Evolutionary conservation across 1,140 invertebrate genomes (phyloP), one percentile per base, ranked within the genome.

Genomic region (Philaenus spumarius): DNA sequence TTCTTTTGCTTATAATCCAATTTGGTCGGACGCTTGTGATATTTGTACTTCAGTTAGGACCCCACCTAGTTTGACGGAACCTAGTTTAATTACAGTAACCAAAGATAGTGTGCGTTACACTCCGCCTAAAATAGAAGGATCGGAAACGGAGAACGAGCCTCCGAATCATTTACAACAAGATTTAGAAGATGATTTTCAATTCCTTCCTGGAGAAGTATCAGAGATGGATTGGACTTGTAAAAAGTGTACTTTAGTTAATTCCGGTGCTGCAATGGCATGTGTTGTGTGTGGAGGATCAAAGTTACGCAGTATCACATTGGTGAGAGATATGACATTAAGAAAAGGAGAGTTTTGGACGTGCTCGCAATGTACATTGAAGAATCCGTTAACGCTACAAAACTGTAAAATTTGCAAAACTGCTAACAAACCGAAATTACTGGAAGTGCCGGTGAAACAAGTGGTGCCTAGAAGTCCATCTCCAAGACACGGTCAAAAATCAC

Each of bases 221-320:
- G 47, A 62, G 22, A n/a, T n/a, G n/a, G 79, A 81, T 15, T 95
- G 92, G 91, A 86, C 87, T 4, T 94, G 92, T 69, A 83, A 84
- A 62, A 91, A 91, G 67, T 94, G 91, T 70, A 94, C 91, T 1
- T 75, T 94, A 43, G 78, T 92, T 2, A 94, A 94, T 74, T 79
- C 82, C 19, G 77, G 78, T 1, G 73, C 77, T 19, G 79, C 81
- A 6, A 77, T 81, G 51, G 83, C 82, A 0, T 94, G 92, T 68
- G 83, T 85, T 6, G 89, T 87, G 0, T 94, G 91, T 72, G 88
- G 89, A 20, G 89, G 87, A 14, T 89, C 88, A 0, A 85, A 88
- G 66, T 73, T 87, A 3, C 79, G 82, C 56, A 86, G 84, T 60
- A 77, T 87, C 26, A 78, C 77, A 23, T 72, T 79, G 55, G 71